Percentiles rank a stretch among this genome's conserved stretches.
These are phyloP conservation scores for Orchestia grillus DNA, from an alignment of 1,140 invertebrate species.

Conservation along the genomic window DNA sequence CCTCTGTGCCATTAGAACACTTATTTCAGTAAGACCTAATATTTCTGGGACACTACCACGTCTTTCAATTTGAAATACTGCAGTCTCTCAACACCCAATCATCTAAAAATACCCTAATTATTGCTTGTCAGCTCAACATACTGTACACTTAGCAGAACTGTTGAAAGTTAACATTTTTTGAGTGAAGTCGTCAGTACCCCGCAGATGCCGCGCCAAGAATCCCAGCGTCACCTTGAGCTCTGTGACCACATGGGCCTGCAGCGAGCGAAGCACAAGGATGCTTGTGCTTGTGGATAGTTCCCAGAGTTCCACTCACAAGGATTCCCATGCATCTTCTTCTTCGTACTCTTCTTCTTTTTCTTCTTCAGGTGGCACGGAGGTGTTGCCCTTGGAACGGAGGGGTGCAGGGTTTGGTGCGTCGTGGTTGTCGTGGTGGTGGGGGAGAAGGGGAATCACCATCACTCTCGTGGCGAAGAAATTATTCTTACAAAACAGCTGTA, in stretches of 20 bases:
- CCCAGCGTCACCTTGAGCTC: not conserved
- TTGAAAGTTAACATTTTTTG: not conserved
- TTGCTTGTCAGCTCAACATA: not conserved
- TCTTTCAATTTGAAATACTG: not conserved
- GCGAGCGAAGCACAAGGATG: not conserved
- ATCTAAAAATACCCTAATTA: not conserved
- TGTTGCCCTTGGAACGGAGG: conserved; percentile 30
- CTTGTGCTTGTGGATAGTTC: conserved; percentile 34
- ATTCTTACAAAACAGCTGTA: not conserved
- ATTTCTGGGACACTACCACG: not conserved
- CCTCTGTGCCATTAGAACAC: not conserved
- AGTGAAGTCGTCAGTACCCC: not conserved
- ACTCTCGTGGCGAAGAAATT: not conserved
- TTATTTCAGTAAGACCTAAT: not conserved
- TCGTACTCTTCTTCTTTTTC: not conserved
- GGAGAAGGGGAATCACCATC: not conserved
- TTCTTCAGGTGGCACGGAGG: not conserved
- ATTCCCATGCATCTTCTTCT: conserved; percentile 29
- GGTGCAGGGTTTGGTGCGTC: not conserved
- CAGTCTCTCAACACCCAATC: not conserved
- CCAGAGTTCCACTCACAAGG: not conserved
- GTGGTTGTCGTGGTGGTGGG: not conserved
- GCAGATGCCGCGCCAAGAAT: not conserved
- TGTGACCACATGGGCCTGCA: not conserved
- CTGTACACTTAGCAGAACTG: not conserved